These are phyloP conservation scores for Loriculus beryllinus DNA, from an alignment of 2,797 vertebrate genomes.

Conservation along the genomic window DNA sequence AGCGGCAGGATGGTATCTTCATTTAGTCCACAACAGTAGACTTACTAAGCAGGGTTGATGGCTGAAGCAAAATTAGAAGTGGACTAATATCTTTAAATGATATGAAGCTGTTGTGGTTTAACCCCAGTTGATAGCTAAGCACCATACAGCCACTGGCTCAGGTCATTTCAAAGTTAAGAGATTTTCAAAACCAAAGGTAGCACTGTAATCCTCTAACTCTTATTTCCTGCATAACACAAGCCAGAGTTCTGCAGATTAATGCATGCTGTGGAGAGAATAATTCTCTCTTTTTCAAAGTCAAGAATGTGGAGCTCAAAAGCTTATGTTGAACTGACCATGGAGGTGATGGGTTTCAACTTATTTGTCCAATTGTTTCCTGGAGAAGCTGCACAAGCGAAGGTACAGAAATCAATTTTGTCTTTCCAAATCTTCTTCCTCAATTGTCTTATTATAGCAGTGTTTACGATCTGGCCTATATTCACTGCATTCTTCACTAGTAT, in stretches of 20 bases:
- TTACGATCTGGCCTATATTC: slow-evolving; percentile 70
- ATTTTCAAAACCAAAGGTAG: slow-evolving; percentile 27
- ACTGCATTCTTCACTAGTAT: slow-evolving; percentile 62
- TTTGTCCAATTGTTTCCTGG: slow-evolving; percentile 4
- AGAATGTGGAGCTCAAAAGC: neutral
- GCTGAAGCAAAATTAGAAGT: neutral
- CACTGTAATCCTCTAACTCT: slow-evolving; percentile 2
- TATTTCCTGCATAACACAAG: slow-evolving; percentile 22
- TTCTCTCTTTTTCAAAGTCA: slow-evolving; percentile 12
- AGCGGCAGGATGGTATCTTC: neutral
- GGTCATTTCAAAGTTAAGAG: slow-evolving; percentile 7
- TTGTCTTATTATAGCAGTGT: slow-evolving; percentile 63
- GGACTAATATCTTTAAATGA: neutral
- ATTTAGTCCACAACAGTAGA: neutral
- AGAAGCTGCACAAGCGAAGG: slow-evolving; percentile 25
- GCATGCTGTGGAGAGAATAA: neutral
- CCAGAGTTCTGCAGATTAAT: slow-evolving; percentile 22
- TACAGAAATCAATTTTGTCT: slow-evolving; percentile 47
- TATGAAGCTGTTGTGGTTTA: neutral
- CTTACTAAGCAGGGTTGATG: neutral
- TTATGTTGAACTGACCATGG: neutral
- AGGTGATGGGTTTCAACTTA: neutral
- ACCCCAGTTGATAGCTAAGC: neutral
- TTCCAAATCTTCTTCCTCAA: slow-evolving; percentile 54
- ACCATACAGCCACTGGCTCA: neutral